phyloP scores from a whole-genome alignment of 2,797 vertebrate species.

The Muraenolepis orangiensis region DNA sequence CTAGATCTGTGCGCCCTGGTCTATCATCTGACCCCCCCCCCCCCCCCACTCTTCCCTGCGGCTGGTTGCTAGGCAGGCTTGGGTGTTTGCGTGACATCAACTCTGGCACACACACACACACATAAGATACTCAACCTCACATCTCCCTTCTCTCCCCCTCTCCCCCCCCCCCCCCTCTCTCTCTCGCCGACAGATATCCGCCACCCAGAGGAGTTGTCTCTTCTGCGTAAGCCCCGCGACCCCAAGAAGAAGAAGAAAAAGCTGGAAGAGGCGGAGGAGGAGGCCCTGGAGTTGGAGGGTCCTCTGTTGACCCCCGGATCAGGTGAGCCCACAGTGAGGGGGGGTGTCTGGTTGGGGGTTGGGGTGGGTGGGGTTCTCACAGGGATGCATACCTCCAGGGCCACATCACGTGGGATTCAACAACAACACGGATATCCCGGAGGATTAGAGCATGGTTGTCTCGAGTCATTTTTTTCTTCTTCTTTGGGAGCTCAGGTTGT shows the following conservation, averaged over 20 bases:
- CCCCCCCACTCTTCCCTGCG: neutral
- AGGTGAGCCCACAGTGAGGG: conserved; percentile 65
- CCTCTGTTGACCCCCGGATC: conserved; percentile 94
- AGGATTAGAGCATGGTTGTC: neutral
- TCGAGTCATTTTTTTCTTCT: too few relatives aligned
- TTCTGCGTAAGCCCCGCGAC: conserved; percentile 95
- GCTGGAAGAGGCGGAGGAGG: conserved; percentile 88
- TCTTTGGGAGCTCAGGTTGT: neutral
- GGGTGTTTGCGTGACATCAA: conserved; percentile 20
- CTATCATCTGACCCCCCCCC: neutral
- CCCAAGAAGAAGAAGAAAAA: conserved; percentile 99
- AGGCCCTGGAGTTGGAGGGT: conserved; percentile 89
- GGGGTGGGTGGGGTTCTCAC: neutral
- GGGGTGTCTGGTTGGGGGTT: too few relatives aligned
- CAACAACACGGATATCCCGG: neutral
- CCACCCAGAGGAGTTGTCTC: conserved; percentile 95
- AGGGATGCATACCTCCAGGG: neutral
- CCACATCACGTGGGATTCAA: neutral
- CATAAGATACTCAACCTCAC: conserved; percentile 15
- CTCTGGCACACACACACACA: neutral
- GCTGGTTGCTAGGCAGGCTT: conserved; percentile 20
- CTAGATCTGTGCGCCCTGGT: conserved; percentile 1
- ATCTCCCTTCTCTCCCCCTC: neutral
- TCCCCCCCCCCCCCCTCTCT: neutral
- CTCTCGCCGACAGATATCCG: conserved; percentile 82